phyloP scores from a whole-genome alignment of 2,797 vertebrate species.

The Oreonectes daqikongensis region DNA sequence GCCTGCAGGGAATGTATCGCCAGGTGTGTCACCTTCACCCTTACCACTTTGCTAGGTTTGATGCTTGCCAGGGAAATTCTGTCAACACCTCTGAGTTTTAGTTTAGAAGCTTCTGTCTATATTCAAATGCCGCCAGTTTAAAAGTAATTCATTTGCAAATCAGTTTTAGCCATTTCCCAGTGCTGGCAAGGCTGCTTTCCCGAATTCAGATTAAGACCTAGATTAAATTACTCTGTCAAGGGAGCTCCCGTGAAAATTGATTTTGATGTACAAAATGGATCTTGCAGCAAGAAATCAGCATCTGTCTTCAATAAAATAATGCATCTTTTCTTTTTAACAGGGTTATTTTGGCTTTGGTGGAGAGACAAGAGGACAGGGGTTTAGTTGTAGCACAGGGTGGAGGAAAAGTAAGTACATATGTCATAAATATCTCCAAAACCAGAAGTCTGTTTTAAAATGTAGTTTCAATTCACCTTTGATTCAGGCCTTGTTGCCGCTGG shows the following conservation, averaged over 20 bases:
- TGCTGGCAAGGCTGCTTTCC: not conserved
- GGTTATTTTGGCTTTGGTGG: constrained; percentile 93
- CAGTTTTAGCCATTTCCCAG: not conserved
- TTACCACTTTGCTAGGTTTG: not conserved
- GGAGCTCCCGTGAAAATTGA: constrained; percentile 24
- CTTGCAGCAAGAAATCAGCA: not conserved
- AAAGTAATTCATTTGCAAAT: not conserved
- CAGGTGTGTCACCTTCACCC: constrained; percentile 74
- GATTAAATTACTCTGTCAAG: constrained; percentile 1
- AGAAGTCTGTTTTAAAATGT: not conserved
- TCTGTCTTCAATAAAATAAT: not conserved
- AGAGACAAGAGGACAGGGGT: constrained; percentile 90
- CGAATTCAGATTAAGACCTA: constrained; percentile 8
- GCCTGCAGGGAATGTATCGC: constrained; percentile 90
- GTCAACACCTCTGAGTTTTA: no score
- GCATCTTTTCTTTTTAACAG: constrained; percentile 65
- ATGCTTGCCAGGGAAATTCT: not conserved
- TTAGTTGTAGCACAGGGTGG: constrained; percentile 94
- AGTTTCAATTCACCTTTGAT: constrained; percentile 25
- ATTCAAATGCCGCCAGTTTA: not conserved
- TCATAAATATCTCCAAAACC: not conserved
- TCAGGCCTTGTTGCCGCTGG: constrained; percentile 90
- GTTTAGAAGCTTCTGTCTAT: not conserved
- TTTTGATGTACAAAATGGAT: not conserved
- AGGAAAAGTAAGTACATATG: constrained; percentile 85